These are phyloP conservation scores for Dinothrombium tinctorium DNA, from an alignment of 1,140 invertebrate species.

Conservation along the genomic window DNA sequence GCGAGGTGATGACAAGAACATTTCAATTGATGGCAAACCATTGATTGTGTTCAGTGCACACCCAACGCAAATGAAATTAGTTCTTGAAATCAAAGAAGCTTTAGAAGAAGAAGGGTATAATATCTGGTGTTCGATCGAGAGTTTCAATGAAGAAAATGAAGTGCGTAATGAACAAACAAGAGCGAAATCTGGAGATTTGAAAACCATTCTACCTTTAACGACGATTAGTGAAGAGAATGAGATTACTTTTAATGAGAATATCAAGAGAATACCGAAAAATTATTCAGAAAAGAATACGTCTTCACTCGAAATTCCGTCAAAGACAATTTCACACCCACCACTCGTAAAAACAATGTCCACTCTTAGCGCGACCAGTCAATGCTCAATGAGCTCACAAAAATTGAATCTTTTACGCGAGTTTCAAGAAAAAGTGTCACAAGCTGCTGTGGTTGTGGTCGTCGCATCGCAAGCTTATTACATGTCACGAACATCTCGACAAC, in stretches of 20 bases:
- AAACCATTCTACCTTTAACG: no score
- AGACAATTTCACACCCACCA: no score
- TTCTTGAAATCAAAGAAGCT: constrained; percentile 15
- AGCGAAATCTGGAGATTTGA: no score
- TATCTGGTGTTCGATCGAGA: constrained; percentile 20
- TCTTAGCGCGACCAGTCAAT: no score
- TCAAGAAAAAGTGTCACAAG: constrained; percentile 23
- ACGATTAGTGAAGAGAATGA: no score
- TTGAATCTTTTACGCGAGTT: constrained; percentile 16
- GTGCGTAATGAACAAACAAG: no score
- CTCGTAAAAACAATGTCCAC: no score
- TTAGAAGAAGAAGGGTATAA: constrained; percentile 17
- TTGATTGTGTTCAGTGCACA: constrained; percentile 16
- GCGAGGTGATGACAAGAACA: not conserved
- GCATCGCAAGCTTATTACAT: constrained; percentile 21
- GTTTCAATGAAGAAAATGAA: no score
- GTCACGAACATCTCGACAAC: constrained; percentile 22
- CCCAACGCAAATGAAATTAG: constrained; percentile 13
- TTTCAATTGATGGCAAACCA: constrained; percentile 6
- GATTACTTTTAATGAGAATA: no score
- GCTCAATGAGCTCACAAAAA: constrained; percentile 13
- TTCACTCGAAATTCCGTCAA: no score
- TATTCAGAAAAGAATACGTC: no score
- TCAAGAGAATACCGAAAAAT: no score
- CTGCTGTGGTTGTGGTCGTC: constrained; percentile 21